Percentiles rank a stretch among this genome's conserved stretches.
Conservation (phyloP, 1,140 invertebrate species). For the Plectrocnemia conspersa region DNA sequence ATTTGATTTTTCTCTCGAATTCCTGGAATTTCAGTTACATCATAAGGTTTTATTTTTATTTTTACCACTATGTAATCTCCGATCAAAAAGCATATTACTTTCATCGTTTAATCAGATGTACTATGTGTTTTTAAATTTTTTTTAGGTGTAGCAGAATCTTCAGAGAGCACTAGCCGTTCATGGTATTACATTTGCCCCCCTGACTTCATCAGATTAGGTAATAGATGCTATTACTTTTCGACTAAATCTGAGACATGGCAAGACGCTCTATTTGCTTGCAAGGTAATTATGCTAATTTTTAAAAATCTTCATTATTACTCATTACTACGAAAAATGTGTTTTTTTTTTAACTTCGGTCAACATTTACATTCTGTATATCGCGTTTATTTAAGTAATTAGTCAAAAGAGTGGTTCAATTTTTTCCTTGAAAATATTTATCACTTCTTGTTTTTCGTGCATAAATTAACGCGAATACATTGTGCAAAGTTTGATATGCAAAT, state of each 20-base stretch:
- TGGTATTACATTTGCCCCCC: slow-evolving; percentile 62
- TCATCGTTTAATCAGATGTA: too few species aligned
- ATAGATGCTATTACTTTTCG: slow-evolving; percentile 73
- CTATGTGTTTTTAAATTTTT: not conserved
- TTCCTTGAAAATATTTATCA: too few species aligned
- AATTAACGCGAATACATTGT: too few species aligned
- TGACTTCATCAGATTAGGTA: slow-evolving; percentile 64
- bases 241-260: slow-evolving; percentile 63
- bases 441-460: too few species aligned
- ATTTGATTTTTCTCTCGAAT: too few species aligned
- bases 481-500: too few species aligned
- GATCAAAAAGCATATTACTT: too few species aligned
- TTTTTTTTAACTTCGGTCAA: too few species aligned
- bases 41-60: too few species aligned
- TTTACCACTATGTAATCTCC: too few species aligned
- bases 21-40: too few species aligned
- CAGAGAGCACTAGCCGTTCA: slow-evolving; percentile 41
- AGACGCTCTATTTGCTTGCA: slow-evolving; percentile 66
- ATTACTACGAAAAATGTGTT: not conserved
- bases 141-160: slow-evolving; percentile 35
- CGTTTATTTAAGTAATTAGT: not conserved
- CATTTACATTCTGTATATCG: too few species aligned
- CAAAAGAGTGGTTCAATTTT: not conserved
- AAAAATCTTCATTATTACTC: not conserved
- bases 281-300: slow-evolving; percentile 39